Evolutionary conservation across 1,140 invertebrate genomes (phyloP).

Genomic region (Caenorhabditis inopinata): DNA sequence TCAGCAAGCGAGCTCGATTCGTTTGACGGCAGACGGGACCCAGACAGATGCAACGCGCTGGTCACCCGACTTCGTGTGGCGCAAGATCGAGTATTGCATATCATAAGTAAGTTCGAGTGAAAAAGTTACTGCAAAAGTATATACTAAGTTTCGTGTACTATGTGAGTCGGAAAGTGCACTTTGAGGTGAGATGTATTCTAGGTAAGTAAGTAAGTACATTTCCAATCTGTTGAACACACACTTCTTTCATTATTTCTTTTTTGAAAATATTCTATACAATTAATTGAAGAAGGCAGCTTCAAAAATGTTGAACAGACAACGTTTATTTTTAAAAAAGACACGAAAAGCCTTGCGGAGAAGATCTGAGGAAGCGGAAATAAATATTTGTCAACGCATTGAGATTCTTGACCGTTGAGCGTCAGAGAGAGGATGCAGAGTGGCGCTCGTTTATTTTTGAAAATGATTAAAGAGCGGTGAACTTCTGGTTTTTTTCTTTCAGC

Average conservation of each 20-base stretch:
- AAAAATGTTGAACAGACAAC: no score
- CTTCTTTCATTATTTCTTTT: no score
- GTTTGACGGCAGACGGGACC: constrained; percentile 95
- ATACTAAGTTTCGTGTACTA: no score
- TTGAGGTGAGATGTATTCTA: background rate
- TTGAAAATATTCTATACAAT: no score
- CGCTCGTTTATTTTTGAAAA: background rate
- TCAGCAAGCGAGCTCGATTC: constrained; percentile 88
- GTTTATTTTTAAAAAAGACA: background rate
- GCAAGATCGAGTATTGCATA: constrained; percentile 67
- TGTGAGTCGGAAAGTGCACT: background rate
- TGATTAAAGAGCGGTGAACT: background rate
- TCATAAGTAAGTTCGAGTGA: constrained; percentile 54
- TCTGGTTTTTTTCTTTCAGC: constrained; percentile 75
- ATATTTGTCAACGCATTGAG: constrained; percentile 7
- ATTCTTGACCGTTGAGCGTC: constrained; percentile 24
- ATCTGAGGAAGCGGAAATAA: background rate
- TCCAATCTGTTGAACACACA: no score
- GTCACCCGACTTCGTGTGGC: constrained; percentile 85
- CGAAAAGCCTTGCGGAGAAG: background rate
- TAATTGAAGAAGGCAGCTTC: no score
- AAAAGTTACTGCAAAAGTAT: no score
- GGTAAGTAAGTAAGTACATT: background rate
- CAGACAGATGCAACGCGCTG: constrained; percentile 86
- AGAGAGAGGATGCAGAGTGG: background rate